Conservation (phyloP, 2,888 invertebrate species). For the Acheta domesticus region DNA sequence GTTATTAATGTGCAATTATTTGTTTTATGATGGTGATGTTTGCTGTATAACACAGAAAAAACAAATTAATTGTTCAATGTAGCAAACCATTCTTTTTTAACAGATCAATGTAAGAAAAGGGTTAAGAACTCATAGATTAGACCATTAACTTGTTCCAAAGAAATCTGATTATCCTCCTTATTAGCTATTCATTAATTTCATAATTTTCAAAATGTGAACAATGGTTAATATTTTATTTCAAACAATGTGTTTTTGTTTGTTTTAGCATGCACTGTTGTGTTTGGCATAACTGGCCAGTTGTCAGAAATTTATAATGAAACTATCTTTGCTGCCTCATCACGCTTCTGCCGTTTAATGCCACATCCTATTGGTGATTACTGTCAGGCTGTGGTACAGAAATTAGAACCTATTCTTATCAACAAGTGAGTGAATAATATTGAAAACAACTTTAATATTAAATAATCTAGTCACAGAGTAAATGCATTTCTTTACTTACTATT, state of each 20-base stretch:
- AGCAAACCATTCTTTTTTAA: too few relatives aligned
- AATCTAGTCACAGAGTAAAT: too few relatives aligned
- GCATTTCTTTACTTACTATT: too few relatives aligned
- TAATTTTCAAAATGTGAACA: not conserved
- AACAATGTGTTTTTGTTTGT: conserved; percentile 3
- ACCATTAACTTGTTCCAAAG: not conserved
- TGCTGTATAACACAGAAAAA: too few relatives aligned
- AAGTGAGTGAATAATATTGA: conserved; percentile 35
- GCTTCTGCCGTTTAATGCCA: conserved; percentile 41
- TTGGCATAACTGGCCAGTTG: conserved; percentile 41
- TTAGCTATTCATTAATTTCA: conserved; percentile 12
- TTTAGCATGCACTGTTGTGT: conserved; percentile 42
- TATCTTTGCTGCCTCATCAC: conserved; percentile 40
- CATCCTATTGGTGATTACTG: conserved; percentile 39
- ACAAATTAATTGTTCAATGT: too few relatives aligned
- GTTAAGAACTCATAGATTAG: too few relatives aligned
- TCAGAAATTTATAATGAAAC: conserved; percentile 43
- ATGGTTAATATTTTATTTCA: too few relatives aligned
- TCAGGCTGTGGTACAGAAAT: conserved; percentile 37
- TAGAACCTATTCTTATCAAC: conserved; percentile 41
- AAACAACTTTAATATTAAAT: not conserved
- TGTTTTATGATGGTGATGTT: too few relatives aligned
- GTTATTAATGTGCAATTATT: too few relatives aligned
- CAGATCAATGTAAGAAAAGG: too few relatives aligned
- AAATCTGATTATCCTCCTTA: not conserved